Evolutionary conservation across 2,797 vertebrate species (phyloP), one percentile per base, ranked within the genome.

Genomic region (Myoxocephalus aenaeus): DNA sequence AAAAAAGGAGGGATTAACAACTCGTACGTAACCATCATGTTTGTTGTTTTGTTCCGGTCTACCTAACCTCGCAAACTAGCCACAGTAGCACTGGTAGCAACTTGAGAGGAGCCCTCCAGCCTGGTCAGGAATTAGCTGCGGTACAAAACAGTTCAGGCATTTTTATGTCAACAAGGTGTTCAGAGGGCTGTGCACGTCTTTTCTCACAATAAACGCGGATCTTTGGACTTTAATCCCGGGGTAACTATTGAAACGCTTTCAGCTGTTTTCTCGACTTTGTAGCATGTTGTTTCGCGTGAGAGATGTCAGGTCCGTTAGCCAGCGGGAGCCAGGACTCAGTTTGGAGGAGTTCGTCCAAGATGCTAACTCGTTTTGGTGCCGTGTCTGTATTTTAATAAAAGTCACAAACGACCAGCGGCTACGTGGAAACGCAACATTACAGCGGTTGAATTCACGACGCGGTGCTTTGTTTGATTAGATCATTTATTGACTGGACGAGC

Each of bases 61-160:
- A 91, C 81, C 92, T 75, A 93, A 76, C 88, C 44, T 64, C 25
- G 83, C 89, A 83, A 87, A 87, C 91, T 89, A 86, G 90, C 91
- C 53, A 69, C 73, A 84, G 82, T 85, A 90, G 86, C 87, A 50
- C 73, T 81, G 69, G 75, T 91, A 92, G 92, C 90, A 90, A 86
- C 75, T 93, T 87, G 78, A 82, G 84, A 79, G 73, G 69, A 90
- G 79, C 81, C 48, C 56, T 64, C 63, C 77, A 92, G 65, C 88
- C 87, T 85, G 84, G 81, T 89, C 83, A 83, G 13, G 4, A 86
- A 87, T 83, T 90, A 82, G 81, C 84, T 59, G 61, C 76, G 44
- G 64, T 61, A 36, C 36, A 73, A 54, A 5, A 75, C 73, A 65
- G 40, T 74, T 66, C 54, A 56, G 58, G 20, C 71, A 25, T 58